Base-by-base conservation (phyloP, 2,888 invertebrate genomes). In the Platerodrilus igneus region DNA sequence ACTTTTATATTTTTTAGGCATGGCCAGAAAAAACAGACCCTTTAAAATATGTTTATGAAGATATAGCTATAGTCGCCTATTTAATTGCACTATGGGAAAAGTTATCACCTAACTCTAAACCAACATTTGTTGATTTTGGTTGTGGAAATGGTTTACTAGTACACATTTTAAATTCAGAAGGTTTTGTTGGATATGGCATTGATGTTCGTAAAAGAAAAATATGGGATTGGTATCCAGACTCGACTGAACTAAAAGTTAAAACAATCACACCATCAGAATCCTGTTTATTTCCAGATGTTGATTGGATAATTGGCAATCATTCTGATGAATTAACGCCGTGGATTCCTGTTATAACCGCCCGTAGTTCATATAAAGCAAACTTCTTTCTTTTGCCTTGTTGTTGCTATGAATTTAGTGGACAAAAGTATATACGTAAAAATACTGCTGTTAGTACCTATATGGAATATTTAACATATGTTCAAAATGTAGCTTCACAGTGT, bases 311-410 rank as follows among this genome's bases (percentile, higher is more conserved):
- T 63, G 99, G 97, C 33, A 99, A 99, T 69, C 99, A 99, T 72
- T 94, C 95, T 8, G 99, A 99, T 73, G 97, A 99, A 66, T 70
- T 99, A n/a, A 96, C 97, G 5, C 95, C 96, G 1, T 99, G 97
- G 97, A 83, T 99, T 56, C 94, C 97, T 11, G 83, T 96, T 1
- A 81, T 97, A 55, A 86, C 96, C 15, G 80, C 90, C 0, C 75
- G 76, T 38, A 85, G 86, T 69, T 85, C 85, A 0, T 77, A 75
- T 37, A 72, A 72, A 16, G 83, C 86, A 40, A 83, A 82, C 41
- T 94, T 86, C 62, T 95, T 97, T 62, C 70, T 97, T 2, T 72
- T 99, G 8, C 99, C 99, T 0, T 99, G 99, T 64, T 99, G 99
- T 67, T 81, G 89, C 0, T 92, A 79, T 66, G 92, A 95, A 62